Evolutionary conservation across 2,113 vertebrate species (phyloP).

Genomic region (Ranitomeya variabilis): DNA sequence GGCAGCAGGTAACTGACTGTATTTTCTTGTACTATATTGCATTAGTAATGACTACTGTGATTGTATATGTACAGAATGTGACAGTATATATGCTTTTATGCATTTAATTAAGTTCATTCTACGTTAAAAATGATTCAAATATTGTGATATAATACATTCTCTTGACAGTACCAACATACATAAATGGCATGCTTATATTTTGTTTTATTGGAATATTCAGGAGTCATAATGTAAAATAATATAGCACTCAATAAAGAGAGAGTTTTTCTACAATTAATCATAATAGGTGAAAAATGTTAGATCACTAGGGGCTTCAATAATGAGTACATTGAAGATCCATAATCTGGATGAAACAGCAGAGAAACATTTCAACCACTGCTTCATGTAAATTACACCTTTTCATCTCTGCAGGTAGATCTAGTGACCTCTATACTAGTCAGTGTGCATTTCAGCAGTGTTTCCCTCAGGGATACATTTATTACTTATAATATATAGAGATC

Average conservation of each 20-base stretch:
- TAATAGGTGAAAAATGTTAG: neutral
- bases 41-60: neutral
- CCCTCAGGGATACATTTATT: neutral
- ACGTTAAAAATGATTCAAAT: neutral
- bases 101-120: neutral
- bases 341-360: neutral
- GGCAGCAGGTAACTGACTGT: conserved; percentile 48
- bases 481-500: too few species aligned
- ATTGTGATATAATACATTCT: neutral
- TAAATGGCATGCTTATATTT: neutral
- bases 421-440: neutral
- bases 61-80: neutral
- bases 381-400: too few species aligned
- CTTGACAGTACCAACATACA: neutral
- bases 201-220: neutral
- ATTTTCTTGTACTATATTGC: neutral
- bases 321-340: neutral
- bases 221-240: neutral
- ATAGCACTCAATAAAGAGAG: neutral
- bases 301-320: neutral
- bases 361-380: neutral
- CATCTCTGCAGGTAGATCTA: neutral
- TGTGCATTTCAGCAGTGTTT: neutral
- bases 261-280: neutral
- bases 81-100: neutral